A percentile compares a stretch with the other conserved stretches of the same genome.
Conservation (phyloP, 2,888 invertebrate genomes). For the Harpagoxenus sublaevis region DNA sequence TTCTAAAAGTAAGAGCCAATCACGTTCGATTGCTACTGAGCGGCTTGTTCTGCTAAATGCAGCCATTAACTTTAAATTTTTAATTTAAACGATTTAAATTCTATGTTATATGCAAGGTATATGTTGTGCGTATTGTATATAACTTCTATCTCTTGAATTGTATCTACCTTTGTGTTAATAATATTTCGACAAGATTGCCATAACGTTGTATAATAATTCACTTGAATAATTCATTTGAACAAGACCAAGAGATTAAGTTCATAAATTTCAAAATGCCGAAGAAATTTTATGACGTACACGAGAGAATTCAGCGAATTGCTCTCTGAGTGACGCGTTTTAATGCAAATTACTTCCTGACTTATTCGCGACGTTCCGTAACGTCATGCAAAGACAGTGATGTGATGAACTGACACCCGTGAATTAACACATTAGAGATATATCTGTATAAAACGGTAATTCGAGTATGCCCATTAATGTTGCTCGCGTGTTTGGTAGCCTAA, state of each 20-base stretch:
- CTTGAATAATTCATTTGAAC: not conserved
- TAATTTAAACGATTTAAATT: not conserved
- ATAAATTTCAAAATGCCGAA: not conserved
- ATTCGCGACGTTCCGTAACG: conserved; percentile 24
- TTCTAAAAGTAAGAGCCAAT: too few species aligned
- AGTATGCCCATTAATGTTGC: conserved; percentile 62
- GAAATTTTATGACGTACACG: not conserved
- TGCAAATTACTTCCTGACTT: conserved; percentile 32
- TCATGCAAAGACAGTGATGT: conserved; percentile 53
- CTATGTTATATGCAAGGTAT: not conserved
- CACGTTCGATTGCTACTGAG: too few species aligned
- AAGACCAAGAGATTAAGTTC: not conserved
- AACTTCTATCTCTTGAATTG: not conserved
- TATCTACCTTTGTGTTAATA: not conserved
- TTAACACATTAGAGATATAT: conserved; percentile 64
- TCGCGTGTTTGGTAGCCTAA: conserved; percentile 63
- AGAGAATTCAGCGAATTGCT: not conserved
- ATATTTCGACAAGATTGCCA: not conserved
- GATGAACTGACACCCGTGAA: conserved; percentile 55
- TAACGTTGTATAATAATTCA: not conserved
- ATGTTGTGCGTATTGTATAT: not conserved
- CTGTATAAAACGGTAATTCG: conserved; percentile 51
- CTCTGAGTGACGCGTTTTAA: not conserved
- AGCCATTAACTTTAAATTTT: not conserved
- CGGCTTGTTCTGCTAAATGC: too few species aligned